Evolutionary conservation across 2,797 vertebrate species (phyloP).

Genomic region (Protonibea diacanthus): DNA sequence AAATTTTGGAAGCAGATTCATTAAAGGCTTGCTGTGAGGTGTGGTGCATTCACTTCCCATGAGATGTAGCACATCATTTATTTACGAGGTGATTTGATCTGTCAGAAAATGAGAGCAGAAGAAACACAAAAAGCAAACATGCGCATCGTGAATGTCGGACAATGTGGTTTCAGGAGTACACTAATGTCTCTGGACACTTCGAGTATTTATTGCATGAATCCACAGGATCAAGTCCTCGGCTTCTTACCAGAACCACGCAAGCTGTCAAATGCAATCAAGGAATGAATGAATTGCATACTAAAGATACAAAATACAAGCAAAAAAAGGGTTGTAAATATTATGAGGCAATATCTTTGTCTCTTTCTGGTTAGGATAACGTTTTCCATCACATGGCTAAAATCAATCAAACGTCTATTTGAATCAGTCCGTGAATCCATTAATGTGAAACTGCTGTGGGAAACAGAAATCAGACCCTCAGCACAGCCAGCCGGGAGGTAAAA

Average conservation of each 20-base stretch:
- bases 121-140: constrained; percentile 15
- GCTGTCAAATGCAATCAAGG: constrained; percentile 7
- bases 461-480: constrained; percentile 14
- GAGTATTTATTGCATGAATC: not conserved
- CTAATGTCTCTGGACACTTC: not conserved
- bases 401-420: constrained; percentile 17
- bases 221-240: not conserved
- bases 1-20: too few relatives aligned
- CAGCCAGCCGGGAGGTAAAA: constrained; percentile 21
- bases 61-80: not conserved
- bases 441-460: constrained; percentile 5
- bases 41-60: not conserved
- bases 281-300: not conserved
- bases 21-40: not conserved
- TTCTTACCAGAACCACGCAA: not conserved
- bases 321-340: not conserved
- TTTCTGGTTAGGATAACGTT: not conserved
- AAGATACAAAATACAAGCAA: not conserved
- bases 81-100: constrained; percentile 3
- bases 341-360: not conserved
- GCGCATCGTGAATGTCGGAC: not conserved
- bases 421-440: not conserved
- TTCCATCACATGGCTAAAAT: constrained; percentile 1
- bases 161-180: not conserved
- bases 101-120: not conserved